Evolutionary conservation across 2,888 invertebrate species (phyloP).

Genomic region (Tachina lurida): DNA sequence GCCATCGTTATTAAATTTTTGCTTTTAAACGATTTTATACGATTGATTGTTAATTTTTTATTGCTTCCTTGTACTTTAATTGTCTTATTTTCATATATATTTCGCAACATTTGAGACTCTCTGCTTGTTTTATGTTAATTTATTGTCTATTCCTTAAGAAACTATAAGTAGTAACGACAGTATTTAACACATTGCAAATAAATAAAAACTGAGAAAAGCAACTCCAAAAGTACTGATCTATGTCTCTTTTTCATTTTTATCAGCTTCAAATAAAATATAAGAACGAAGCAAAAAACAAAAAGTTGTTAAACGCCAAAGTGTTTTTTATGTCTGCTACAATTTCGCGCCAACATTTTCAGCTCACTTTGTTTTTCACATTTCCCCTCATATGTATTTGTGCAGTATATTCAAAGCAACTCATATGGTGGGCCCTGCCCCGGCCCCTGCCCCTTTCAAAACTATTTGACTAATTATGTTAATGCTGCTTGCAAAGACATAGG

Average conservation of each 20-base stretch:
- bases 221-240: slow-evolving; percentile 47
- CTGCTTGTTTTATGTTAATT: slow-evolving; percentile 65
- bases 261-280: slow-evolving; percentile 2
- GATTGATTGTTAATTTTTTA: too few species aligned
- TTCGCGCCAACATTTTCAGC: slow-evolving; percentile 67
- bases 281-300: slow-evolving; percentile 10
- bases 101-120: slow-evolving; percentile 8
- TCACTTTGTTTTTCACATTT: slow-evolving; percentile 18
- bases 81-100: too few species aligned
- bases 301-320: slow-evolving; percentile 58
- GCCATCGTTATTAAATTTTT: too few species aligned
- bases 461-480: slow-evolving; percentile 72
- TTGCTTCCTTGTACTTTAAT: too few species aligned
- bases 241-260: slow-evolving; percentile 28
- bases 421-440: slow-evolving; percentile 10
- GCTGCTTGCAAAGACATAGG: slow-evolving; percentile 34
- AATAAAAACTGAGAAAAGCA: slow-evolving; percentile 25
- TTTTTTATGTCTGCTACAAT: slow-evolving; percentile 63
- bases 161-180: slow-evolving; percentile 69
- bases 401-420: slow-evolving; percentile 12
- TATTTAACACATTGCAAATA: slow-evolving; percentile 68
- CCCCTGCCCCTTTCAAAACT: slow-evolving; percentile 8
- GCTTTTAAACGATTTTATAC: too few species aligned
- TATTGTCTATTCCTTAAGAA: slow-evolving; percentile 60
- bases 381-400: slow-evolving; percentile 43